phyloP scores from a whole-genome alignment of 53 echinoderm and acorn worm species.

The Paracentrotus lividus region DNA sequence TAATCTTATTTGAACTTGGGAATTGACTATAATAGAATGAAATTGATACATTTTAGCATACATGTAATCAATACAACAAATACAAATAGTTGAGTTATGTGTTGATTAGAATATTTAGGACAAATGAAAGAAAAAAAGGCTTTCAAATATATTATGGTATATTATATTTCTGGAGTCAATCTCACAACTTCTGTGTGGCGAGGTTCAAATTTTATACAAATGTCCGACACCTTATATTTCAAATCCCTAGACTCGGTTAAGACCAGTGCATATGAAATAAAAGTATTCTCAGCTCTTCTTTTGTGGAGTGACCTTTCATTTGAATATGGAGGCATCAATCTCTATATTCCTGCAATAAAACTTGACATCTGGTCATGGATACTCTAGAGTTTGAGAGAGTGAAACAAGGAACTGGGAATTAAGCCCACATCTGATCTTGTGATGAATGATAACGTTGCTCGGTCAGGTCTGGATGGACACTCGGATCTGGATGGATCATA shows the following conservation, averaged over 20 bases:
- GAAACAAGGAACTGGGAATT: constrained; percentile 32
- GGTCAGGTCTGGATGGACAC: neutral
- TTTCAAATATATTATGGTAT: neutral
- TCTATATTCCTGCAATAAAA: constrained; percentile 29
- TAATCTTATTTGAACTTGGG: neutral
- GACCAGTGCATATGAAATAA: constrained; percentile 42
- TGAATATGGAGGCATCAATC: constrained; percentile 17
- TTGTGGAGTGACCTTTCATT: constrained; percentile 4
- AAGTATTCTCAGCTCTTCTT: neutral
- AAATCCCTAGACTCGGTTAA: neutral
- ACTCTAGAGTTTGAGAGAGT: neutral
- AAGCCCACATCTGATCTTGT: constrained; percentile 24
- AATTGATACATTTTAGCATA: neutral
- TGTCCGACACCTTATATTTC: neutral
- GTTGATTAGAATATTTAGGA: neutral
- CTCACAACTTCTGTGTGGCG: neutral
- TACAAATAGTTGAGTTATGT: neutral
- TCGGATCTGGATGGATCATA: neutral
- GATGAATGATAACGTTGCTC: constrained; percentile 23
- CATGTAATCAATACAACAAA: neutral
- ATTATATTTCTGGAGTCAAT: neutral
- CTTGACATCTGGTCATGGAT: constrained; percentile 59
- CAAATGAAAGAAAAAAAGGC: neutral
- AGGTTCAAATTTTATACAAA: neutral
- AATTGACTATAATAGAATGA: neutral